These are phyloP conservation scores for Channa argus DNA, from an alignment of 2,113 vertebrate genomes.

Conservation along the genomic window DNA sequence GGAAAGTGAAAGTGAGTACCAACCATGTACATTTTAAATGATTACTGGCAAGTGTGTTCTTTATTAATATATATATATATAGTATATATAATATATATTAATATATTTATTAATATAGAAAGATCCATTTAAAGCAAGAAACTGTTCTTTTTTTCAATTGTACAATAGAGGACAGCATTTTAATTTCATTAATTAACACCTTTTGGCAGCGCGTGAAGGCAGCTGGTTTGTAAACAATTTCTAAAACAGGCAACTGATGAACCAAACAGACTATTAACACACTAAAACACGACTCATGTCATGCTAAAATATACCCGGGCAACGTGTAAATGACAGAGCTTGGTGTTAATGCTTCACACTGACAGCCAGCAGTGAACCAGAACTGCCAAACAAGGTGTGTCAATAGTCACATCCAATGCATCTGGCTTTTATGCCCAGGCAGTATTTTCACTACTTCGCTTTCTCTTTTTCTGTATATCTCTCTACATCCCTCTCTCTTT, in stretches of 20 bases:
- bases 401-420: background rate
- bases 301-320: constrained; percentile 1
- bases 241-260: constrained; percentile 22
- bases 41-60: no score
- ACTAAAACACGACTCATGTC: background rate
- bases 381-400: constrained; percentile 1
- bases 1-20: no score
- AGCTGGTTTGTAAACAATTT: constrained; percentile 15
- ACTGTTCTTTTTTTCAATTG: background rate
- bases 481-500: background rate
- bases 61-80: no score
- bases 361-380: background rate
- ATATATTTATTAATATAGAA: no score
- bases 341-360: constrained; percentile 15
- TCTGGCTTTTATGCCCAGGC: background rate
- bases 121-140: no score
- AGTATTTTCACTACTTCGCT: background rate
- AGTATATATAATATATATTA: no score
- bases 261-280: background rate
- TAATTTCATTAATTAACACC: constrained; percentile 14
- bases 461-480: background rate
- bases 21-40: no score
- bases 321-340: background rate
- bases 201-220: constrained; percentile 17
- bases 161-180: background rate